Percentiles rank a stretch among this genome's conserved stretches.
Conservation (phyloP, 2,888 invertebrate genomes). For the Zaprionus bogoriensis region DNA sequence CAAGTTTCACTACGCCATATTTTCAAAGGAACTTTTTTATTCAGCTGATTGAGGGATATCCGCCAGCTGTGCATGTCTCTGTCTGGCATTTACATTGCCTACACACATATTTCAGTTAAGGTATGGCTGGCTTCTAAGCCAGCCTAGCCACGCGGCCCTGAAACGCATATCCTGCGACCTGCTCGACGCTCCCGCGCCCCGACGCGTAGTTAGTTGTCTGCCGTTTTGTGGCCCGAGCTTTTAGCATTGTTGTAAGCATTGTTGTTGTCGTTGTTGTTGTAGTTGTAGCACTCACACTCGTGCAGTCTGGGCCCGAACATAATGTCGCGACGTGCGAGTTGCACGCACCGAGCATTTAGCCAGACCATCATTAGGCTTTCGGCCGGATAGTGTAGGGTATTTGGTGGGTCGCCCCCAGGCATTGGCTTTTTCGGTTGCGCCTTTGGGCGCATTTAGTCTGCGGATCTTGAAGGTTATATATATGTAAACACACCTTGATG, state of each 20-base stretch:
- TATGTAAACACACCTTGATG: conserved; percentile 70
- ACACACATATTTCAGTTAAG: background rate
- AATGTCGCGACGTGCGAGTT: background rate
- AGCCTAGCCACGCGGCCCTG: conserved; percentile 4
- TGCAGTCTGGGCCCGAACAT: background rate
- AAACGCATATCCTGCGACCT: conserved; percentile 58
- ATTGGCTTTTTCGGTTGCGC: conserved; percentile 44
- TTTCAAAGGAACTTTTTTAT: too few relatives aligned
- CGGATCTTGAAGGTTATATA: conserved; percentile 74
- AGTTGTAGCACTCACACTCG: conserved; percentile 12
- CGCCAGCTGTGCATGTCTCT: background rate
- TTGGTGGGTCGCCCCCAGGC: conserved; percentile 5
- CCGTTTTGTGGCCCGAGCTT: conserved; percentile 66
- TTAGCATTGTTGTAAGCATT: conserved; percentile 52
- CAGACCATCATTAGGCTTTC: background rate
- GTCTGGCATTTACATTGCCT: background rate
- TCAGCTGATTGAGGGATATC: too few relatives aligned
- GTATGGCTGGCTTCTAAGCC: conserved; percentile 23
- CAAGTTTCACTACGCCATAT: background rate
- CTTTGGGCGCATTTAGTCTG: conserved; percentile 70
- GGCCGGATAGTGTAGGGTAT: conserved; percentile 48
- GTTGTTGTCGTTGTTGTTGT: conserved; percentile 7
- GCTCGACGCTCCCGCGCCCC: background rate
- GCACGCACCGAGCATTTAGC: background rate
- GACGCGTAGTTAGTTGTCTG: conserved; percentile 71